These are phyloP conservation scores for Microcebus lehilahytsara DNA, from an alignment of 2,113 vertebrate species.

Conservation along the genomic window DNA sequence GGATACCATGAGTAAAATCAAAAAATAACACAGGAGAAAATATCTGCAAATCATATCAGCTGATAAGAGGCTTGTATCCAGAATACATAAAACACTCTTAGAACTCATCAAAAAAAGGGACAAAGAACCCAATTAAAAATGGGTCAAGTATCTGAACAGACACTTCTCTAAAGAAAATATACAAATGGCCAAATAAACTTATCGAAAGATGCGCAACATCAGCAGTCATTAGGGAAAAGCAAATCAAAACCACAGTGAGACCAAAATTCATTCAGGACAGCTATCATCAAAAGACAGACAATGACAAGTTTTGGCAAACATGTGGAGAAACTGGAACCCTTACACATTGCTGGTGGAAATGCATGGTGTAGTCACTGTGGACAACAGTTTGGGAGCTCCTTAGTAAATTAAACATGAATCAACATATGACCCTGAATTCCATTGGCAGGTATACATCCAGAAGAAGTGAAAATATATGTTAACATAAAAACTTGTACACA, in stretches of 20 bases:
- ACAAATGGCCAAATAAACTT: background rate
- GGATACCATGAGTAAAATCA: background rate
- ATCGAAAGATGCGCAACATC: background rate
- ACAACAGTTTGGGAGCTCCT: background rate
- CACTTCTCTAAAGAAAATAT: background rate
- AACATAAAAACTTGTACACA: background rate
- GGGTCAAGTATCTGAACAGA: background rate
- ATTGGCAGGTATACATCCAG: background rate
- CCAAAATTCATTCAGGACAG: background rate
- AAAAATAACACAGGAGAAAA: background rate
- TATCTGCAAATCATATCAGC: background rate
- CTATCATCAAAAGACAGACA: background rate
- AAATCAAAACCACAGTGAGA: conserved; percentile 21
- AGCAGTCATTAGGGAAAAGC: background rate
- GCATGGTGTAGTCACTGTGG: background rate
- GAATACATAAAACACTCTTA: background rate
- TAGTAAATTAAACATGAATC: background rate
- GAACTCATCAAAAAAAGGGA: background rate
- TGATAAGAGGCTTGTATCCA: background rate
- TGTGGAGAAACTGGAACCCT: background rate
- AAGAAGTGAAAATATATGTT: background rate
- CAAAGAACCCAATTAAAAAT: conserved; percentile 23
- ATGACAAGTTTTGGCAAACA: background rate
- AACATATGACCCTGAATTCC: background rate
- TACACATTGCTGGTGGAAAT: background rate